Base-by-base conservation (phyloP, 1,140 invertebrate genomes). In the Caenorhabditis inopinata region DNA sequence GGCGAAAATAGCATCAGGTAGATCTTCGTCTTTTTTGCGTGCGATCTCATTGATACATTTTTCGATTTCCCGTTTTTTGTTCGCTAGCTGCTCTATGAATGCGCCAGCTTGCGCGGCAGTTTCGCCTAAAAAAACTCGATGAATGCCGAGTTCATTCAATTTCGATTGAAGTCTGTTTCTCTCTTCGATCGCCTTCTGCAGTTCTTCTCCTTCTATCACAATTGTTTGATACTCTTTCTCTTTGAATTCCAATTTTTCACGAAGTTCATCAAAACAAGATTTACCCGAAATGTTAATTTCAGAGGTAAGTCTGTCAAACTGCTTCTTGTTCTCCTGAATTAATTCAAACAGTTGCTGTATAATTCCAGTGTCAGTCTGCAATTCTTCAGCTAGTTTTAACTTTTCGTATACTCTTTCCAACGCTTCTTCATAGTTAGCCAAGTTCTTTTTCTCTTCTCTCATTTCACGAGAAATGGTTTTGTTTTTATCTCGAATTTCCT, bases 161-260 rank as follows among this genome's bases (percentile, higher is more conserved):
- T 68, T 68, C 12, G 58, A 68, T 68, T 68, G 58, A 42, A 68
- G 58, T 68, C n/a, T 68, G n/a, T 68, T 68, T 16, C 58, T 68
- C 12, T 68, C 58, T 21, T 38, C 58, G 2, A 32, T 18, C 1
- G 32, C 35, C 32, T 68, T 68, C 32, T 68, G 58, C 5, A 68
- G 32, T 21, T 68, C 58, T 35, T 68, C 58, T 5, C 58, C n/a
- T 68, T 68, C 58, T 38, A 38, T 29, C 18, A 68, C 58, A 38
- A 68, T 27, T 21, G 9, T 23, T 9, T 32, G 58, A n/a, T 68
- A 68, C 38, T 68, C 58, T 68, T 68, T 38, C 29, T 68, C 58
- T 42, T 68, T 68, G 7, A 11, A 2, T 68, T 68, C 58, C 6
- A 38, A 2, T 38, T 68, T 68, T 11, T 18, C n/a, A 5, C 58